Percentiles rank a stretch among this genome's conserved stretches.
Conservation (phyloP, 2,888 invertebrate genomes). For the Drosophila longiperda region DNA sequence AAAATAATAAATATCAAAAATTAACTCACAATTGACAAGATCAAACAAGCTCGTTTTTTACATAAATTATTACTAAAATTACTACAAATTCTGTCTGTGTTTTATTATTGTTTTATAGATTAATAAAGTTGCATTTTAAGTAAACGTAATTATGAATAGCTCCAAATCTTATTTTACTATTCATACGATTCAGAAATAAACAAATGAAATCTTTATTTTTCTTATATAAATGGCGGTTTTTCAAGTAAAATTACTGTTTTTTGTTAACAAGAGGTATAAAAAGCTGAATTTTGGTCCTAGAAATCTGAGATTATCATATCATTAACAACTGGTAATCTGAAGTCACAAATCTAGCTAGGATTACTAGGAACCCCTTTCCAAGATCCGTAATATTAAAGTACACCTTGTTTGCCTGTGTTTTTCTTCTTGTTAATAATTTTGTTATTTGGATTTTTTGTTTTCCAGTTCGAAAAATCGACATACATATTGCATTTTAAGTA, state of each 20-base stretch:
- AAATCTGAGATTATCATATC: too few species aligned
- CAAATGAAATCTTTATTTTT: not conserved
- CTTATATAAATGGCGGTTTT: not conserved
- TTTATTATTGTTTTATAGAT: not conserved
- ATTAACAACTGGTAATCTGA: too few species aligned
- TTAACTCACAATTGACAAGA: not conserved
- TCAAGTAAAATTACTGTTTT: not conserved
- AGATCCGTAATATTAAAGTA: too few species aligned
- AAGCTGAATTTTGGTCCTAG: too few species aligned
- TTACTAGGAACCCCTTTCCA: too few species aligned
- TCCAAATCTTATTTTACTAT: not conserved
- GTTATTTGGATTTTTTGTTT: too few species aligned
- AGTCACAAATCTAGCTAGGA: too few species aligned
- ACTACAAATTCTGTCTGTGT: not conserved
- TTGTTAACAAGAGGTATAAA: too few species aligned
- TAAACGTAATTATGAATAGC: not conserved
- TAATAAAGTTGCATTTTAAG: not conserved
- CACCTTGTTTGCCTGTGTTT: too few species aligned
- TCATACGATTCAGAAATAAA: not conserved
- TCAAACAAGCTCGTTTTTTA: not conserved
- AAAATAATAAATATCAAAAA: not conserved
- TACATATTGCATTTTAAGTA: not conserved
- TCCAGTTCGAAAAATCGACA: not conserved
- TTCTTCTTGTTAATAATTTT: too few species aligned
- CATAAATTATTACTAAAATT: not conserved